phyloP scores from a whole-genome alignment of 2,113 vertebrate species.

The Xyliphius kryptos region DNA sequence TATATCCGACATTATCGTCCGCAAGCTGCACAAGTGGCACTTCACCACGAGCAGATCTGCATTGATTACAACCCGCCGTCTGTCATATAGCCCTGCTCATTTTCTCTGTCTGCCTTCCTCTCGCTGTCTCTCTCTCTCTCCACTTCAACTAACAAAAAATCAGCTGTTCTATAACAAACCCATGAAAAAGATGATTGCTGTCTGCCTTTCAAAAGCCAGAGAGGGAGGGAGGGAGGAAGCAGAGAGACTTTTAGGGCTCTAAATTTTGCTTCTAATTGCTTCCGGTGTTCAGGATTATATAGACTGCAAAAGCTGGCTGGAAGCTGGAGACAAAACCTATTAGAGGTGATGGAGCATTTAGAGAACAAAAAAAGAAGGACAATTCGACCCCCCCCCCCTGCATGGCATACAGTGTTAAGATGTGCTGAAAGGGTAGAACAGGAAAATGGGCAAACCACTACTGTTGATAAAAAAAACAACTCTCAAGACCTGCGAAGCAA shows the following conservation, averaged over 20 bases:
- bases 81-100: background rate
- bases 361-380: background rate
- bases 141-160: conserved; percentile 25
- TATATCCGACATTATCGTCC: background rate
- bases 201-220: conserved; percentile 44
- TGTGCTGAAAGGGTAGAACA: background rate
- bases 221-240: conserved; percentile 6
- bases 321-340: conserved; percentile 2
- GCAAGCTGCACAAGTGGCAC: conserved; percentile 19
- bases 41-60: conserved; percentile 16
- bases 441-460: no score
- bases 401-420: background rate
- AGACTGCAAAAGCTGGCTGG: conserved; percentile 1
- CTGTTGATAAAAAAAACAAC: no score
- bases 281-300: conserved; percentile 12
- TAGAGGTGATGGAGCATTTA: conserved; percentile 5
- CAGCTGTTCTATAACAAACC: conserved; percentile 53
- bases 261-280: conserved; percentile 34
- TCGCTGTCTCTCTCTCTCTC: conserved; percentile 6
- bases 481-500: no score
- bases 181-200: conserved; percentile 33
- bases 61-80: conserved; percentile 13
- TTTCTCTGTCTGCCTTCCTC: conserved; percentile 6
- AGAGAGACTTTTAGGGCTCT: conserved; percentile 29
- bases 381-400: no score